A percentile compares a stretch with the other conserved stretches of the same genome.
These are phyloP conservation scores for Drosophila peninsularis DNA, from an alignment of 2,888 invertebrate species.

Conservation along the genomic window DNA sequence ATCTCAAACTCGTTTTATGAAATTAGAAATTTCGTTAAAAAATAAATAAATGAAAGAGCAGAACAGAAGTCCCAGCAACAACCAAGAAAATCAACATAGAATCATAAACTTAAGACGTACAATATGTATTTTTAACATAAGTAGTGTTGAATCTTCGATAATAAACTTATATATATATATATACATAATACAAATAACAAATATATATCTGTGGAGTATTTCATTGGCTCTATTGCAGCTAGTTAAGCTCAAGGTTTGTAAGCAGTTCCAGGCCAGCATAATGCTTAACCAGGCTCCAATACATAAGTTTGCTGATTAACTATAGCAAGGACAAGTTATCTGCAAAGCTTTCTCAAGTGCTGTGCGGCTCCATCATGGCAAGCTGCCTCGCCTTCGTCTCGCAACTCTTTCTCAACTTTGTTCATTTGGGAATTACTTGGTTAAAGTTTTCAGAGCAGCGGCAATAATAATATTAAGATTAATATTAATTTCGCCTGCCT, in stretches of 20 bases:
- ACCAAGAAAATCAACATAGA: conserved; percentile 47
- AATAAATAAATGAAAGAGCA: neutral
- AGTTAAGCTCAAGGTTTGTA: too few relatives aligned
- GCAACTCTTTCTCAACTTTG: conserved; percentile 1
- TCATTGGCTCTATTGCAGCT: too few relatives aligned
- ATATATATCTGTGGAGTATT: neutral
- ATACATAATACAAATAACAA: conserved; percentile 55
- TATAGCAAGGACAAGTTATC: neutral
- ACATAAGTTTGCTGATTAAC: neutral
- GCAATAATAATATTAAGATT: conserved; percentile 1
- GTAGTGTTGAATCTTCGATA: conserved; percentile 79
- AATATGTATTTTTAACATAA: conserved; percentile 74
- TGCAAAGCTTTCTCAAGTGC: neutral
- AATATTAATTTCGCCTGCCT: neutral
- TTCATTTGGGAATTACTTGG: conserved; percentile 2
- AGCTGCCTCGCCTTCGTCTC: neutral
- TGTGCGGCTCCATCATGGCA: neutral
- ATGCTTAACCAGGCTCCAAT: neutral
- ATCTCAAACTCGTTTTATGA: conserved; percentile 66
- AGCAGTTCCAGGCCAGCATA: neutral
- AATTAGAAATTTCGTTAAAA: conserved; percentile 70
- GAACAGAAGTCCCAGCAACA: conserved; percentile 5
- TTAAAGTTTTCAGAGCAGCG: neutral
- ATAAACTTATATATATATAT: conserved; percentile 67
- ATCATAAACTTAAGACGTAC: conserved; percentile 70